A percentile compares a stretch with the other conserved stretches of the same genome.
phyloP scores from a whole-genome alignment of 2,888 invertebrate species.

The Clepsis dumicolana region DNA sequence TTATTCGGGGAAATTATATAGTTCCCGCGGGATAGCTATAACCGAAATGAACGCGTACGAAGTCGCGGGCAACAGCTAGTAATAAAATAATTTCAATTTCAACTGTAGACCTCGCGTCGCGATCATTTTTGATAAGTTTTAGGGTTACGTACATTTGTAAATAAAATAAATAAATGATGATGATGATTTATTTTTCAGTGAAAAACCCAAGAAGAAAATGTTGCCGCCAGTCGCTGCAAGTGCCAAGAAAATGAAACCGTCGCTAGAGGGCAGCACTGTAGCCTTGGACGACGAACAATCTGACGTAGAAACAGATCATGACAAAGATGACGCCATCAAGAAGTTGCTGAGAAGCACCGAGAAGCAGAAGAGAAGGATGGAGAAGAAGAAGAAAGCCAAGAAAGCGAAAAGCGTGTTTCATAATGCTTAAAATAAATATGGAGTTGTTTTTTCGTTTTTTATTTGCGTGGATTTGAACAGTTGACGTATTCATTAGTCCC shows the following conservation, averaged over 20 bases:
- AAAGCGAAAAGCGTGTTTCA: slow-evolving; percentile 78
- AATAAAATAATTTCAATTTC: too few relatives aligned
- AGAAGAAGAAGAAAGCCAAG: slow-evolving; percentile 73
- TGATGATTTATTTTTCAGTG: slow-evolving; percentile 51
- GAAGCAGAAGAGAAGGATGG: slow-evolving; percentile 71
- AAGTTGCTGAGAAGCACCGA: slow-evolving; percentile 78
- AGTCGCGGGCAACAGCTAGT: too few relatives aligned
- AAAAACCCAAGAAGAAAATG: slow-evolving; percentile 59
- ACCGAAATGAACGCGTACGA: too few relatives aligned
- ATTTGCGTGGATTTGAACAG: too few relatives aligned
- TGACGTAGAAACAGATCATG: slow-evolving; percentile 56
- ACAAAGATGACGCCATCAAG: slow-evolving; percentile 69
- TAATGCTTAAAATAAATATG: slow-evolving; percentile 70
- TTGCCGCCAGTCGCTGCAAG: not conserved
- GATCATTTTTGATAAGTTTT: too few relatives aligned
- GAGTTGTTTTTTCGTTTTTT: slow-evolving; percentile 12
- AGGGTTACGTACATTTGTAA: too few relatives aligned
- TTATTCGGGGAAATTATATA: too few relatives aligned
- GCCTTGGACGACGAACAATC: slow-evolving; percentile 50
- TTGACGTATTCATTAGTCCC: too few relatives aligned
- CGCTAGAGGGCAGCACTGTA: slow-evolving; percentile 36
- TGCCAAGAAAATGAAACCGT: slow-evolving; percentile 33
- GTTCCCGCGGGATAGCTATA: too few relatives aligned
- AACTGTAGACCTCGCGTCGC: too few relatives aligned
- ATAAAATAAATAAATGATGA: not conserved